Conservation (phyloP, 2,888 invertebrate genomes). For the Neoascia interrupta region DNA sequence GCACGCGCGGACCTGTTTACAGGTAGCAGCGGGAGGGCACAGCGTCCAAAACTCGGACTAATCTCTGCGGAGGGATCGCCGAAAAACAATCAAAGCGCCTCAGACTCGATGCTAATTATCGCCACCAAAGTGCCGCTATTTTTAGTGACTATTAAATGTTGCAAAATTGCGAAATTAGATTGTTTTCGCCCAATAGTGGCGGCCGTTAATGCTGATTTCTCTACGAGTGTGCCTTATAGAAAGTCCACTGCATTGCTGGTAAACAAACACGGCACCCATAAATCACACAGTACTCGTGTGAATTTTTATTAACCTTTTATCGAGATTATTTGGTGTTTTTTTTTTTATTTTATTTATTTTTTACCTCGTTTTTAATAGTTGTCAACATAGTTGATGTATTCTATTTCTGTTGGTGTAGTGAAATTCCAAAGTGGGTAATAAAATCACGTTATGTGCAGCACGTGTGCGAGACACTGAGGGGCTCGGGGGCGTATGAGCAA, state of each 20-base stretch:
- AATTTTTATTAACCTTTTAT: conserved; percentile 13
- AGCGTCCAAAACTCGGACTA: background rate
- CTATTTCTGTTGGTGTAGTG: conserved; percentile 10
- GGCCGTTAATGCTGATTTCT: no score
- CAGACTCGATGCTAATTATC: conserved; percentile 27
- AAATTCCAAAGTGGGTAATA: conserved; percentile 26
- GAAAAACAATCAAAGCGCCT: conserved; percentile 19
- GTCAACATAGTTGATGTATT: conserved; percentile 15
- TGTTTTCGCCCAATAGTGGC: no score
- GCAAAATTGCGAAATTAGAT: conserved; percentile 37
- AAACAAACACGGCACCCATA: no score
- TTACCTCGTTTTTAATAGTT: background rate
- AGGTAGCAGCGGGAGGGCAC: background rate
- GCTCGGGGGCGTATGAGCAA: conserved; percentile 35
- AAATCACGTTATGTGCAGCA: conserved; percentile 54
- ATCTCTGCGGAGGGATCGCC: conserved; percentile 4
- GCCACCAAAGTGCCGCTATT: conserved; percentile 26
- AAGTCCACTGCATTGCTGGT: no score
- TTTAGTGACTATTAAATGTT: conserved; percentile 19
- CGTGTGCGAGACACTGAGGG: conserved; percentile 28
- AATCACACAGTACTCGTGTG: no score
- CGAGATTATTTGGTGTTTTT: conserved; percentile 11
- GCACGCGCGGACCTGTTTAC: conserved; percentile 15
- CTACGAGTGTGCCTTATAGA: no score
- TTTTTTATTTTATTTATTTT: no score